phyloP scores from a whole-genome alignment of 2,888 invertebrate species.

The Sminthurides aquaticus region DNA sequence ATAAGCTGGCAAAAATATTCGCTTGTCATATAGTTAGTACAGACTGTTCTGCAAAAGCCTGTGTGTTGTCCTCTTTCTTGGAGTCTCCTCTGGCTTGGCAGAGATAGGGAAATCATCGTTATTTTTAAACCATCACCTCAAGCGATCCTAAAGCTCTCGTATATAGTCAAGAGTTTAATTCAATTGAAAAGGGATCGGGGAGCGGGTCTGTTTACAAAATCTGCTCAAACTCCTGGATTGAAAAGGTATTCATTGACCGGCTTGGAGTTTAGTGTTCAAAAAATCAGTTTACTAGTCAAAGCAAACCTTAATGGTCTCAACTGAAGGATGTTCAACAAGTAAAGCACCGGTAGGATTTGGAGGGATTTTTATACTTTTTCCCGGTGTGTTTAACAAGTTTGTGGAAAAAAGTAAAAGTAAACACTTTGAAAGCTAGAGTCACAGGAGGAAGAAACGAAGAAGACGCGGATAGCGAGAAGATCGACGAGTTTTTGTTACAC shows the following conservation, averaged over 20 bases:
- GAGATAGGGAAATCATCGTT: constrained; percentile 21
- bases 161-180: background rate
- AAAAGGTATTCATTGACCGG: background rate
- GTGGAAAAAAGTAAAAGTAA: too few species aligned
- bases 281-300: too few species aligned
- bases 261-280: background rate
- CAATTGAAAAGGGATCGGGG: background rate
- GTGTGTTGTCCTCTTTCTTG: constrained; percentile 21
- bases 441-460: too few species aligned
- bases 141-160: too few species aligned
- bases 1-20: constrained; percentile 1
- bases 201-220: background rate
- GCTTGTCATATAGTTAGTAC: background rate
- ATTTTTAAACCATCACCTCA: constrained; percentile 26
- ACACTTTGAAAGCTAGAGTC: too few species aligned
- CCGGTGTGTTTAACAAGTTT: too few species aligned
- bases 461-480: too few species aligned
- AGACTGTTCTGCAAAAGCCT: constrained; percentile 1
- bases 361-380: too few species aligned
- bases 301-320: too few species aligned
- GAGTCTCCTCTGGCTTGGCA: constrained; percentile 24
- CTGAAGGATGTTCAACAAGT: too few species aligned
- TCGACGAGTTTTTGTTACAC: too few species aligned
- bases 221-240: background rate
- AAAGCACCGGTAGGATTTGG: too few species aligned